phyloP scores from a whole-genome alignment of 2,888 invertebrate genomes.

The Fissipunctia ypsillon region DNA sequence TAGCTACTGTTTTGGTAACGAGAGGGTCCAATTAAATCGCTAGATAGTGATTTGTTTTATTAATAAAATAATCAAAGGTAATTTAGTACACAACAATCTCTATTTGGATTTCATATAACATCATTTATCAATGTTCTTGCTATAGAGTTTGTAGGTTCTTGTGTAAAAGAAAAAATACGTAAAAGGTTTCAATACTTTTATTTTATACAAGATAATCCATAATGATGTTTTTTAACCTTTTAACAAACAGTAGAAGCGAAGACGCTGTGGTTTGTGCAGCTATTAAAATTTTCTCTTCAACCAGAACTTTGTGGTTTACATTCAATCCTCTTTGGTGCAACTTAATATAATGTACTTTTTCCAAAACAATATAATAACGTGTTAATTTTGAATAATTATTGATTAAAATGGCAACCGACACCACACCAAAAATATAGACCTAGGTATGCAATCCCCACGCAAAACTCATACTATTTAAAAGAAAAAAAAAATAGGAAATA shows the following conservation, averaged over 20 bases:
- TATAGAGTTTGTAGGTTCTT: neutral
- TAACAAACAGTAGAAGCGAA: slow-evolving; percentile 64
- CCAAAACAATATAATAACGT: slow-evolving; percentile 46
- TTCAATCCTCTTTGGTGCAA: slow-evolving; percentile 68
- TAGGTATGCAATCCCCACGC: slow-evolving; percentile 27
- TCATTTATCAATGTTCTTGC: neutral
- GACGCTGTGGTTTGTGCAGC: slow-evolving; percentile 65
- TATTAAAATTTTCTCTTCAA: slow-evolving; percentile 50
- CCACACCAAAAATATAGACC: slow-evolving; percentile 53
- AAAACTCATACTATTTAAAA: neutral
- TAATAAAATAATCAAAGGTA: neutral
- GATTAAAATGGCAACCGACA: slow-evolving; percentile 61
- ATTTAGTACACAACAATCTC: neutral
- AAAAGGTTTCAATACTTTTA: slow-evolving; percentile 65
- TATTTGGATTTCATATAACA: neutral
- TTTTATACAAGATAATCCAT: slow-evolving; percentile 65
- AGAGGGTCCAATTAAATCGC: neutral
- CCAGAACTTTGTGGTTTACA: slow-evolving; percentile 56
- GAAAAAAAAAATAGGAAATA: neutral
- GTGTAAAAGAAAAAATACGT: slow-evolving; percentile 42
- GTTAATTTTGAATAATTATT: slow-evolving; percentile 36
- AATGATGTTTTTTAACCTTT: slow-evolving; percentile 53
- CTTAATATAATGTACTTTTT: slow-evolving; percentile 57
- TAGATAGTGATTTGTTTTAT: slow-evolving; percentile 1
- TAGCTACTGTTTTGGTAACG: neutral